Base-by-base conservation (phyloP, 2,113 vertebrate genomes). In the Cairina moschata region DNA sequence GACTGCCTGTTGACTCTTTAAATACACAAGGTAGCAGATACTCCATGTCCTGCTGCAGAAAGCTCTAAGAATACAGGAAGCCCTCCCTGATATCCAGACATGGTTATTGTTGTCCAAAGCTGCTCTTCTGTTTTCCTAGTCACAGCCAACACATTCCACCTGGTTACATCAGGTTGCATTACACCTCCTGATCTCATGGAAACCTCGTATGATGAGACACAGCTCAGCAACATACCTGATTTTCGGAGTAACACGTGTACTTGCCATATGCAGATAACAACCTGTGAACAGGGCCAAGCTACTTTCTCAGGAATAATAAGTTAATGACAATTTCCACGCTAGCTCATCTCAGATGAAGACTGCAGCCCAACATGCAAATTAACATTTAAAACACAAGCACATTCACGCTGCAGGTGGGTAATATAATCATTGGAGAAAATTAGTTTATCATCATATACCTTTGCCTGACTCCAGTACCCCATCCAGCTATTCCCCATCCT, bases 171-270 rank as follows among this genome's bases (percentile, higher is more conserved):
- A 34, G 26, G 8, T 40, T 83, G 5, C 18, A 26, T 22, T 11
- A 52, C 16, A 86, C 32, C 29, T 83, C 38, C 55, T 28, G 34
- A 46, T 52, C 38, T 34, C n/a, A 52, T 20, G 11, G 26, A 88
- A 60, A 34, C 21, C 34, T 55, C 3, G 0, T 44, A 54, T 31
- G 48, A 91, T 58, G 71, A 79, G 68, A 55, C 20, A 34, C 9
- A 76, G 58, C 54, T 54, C 29, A 32, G 52, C 48, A 68, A 65
- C 20, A 26, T 28, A 26, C 5, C 36, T 2, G 0, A 22, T 40
- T 65, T 75, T 42, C 56, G 76, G 59, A 77, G 56, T 11, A 88
- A 48, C 0, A 0, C 0, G 0, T 16, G 12, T 40, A 52, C 34
- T 56, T 72, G 29, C 48, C 22, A 54, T 7, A n/a, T 9, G 66